Base-by-base conservation (phyloP, 2,113 vertebrate genomes). In the Gallinago paraguaiae region DNA sequence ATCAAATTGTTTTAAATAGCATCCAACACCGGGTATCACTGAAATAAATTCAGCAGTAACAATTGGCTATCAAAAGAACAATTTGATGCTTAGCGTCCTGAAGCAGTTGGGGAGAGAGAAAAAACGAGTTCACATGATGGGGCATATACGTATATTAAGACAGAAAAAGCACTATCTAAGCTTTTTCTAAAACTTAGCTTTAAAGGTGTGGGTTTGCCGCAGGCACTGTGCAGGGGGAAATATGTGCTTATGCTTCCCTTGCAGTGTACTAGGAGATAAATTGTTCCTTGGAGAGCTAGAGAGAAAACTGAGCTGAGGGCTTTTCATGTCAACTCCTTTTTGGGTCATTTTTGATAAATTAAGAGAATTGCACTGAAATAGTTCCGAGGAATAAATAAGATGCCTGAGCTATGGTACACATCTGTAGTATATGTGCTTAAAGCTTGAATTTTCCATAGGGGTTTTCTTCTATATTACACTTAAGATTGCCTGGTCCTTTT, bases 311-410 rank as follows among this genome's bases (percentile, higher is more conserved):
- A 63, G 51, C 37, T 82, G 86, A 82, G 48, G 60, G 65, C 79
- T 92, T 93, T 85, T 81, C 39, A 63, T 64, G 86, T 95, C 88
- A 91, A 2, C 43, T 95, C 86, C 70, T 90, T 84, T 97, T 90
- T 93, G 63, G 45, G 70, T 90, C 10, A 43, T 48, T 91, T 86
- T 65, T 92, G 86, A 75, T 89, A 86, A 90, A 83, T 92, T 48
- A 85, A 65, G 74, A 65, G 19, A 78, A 63, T 92, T 92, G 45
- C 76, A 35, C 64, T 41, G 41, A 57, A 96, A 35, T 57, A 63
- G 24, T 88, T 96, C 48, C 46, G 60, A 69, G 63, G 77, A 72
- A 82, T 90, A 77, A 83, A 89, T 93, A 94, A 92, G 86, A 95
- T 94, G 86, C 53, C 60, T 83, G 64, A 83, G 53, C 65, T 11